Percentiles rank a stretch among this genome's conserved stretches.
Conservation (phyloP, 1,140 invertebrate species). For the Matsumurasca onukii region DNA sequence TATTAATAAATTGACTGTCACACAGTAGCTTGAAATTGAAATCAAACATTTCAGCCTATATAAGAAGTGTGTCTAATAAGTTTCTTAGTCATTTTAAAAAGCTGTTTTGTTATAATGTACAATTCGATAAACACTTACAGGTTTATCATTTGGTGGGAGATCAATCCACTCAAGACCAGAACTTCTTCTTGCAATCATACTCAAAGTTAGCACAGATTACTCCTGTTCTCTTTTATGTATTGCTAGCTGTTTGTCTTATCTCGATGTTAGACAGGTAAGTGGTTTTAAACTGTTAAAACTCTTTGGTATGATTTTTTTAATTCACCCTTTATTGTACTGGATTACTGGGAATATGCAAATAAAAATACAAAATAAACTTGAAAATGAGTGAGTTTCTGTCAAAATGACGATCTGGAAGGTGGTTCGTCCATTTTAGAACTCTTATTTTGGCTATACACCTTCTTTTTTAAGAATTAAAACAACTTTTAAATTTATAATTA, state of each 20-base stretch:
- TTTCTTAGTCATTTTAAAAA: too few species aligned
- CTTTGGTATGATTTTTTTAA: not conserved
- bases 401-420: too few species aligned
- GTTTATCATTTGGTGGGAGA: not conserved
- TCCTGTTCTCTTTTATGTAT: slow-evolving; percentile 9
- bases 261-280: slow-evolving; percentile 25
- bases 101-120: too few species aligned
- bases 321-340: not conserved
- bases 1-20: too few species aligned
- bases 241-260: slow-evolving; percentile 16
- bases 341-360: not conserved
- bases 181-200: slow-evolving; percentile 18
- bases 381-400: not conserved
- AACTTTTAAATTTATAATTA: too few species aligned
- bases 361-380: not conserved
- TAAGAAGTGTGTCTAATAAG: too few species aligned
- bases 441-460: not conserved
- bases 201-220: slow-evolving; percentile 10
- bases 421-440: too few species aligned
- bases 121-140: too few species aligned
- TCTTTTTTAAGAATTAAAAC: not conserved
- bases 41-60: too few species aligned
- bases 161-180: not conserved
- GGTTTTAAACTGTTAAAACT: not conserved
- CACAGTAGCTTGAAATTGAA: too few species aligned